These are phyloP conservation scores for Tringa solitaria DNA, from an alignment of 2,113 vertebrate species.

Conservation along the genomic window DNA sequence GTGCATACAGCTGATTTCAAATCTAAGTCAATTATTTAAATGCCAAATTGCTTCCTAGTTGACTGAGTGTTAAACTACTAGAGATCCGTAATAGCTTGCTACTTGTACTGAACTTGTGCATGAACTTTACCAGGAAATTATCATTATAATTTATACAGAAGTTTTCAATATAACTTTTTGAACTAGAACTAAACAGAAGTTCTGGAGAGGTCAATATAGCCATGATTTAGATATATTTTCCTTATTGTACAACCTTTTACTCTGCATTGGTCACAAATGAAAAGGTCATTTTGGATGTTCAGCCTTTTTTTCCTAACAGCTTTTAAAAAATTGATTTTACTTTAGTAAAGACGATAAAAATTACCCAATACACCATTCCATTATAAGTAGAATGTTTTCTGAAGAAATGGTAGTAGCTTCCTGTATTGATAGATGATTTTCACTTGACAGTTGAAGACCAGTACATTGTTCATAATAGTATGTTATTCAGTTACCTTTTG, in stretches of 20 bases:
- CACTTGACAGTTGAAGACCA: not conserved
- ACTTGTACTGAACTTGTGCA: not conserved
- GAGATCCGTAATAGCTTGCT: not conserved
- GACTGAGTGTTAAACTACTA: not conserved
- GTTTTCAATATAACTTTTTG: not conserved
- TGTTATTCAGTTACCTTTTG: not conserved
- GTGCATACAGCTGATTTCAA: not conserved
- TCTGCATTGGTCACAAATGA: not conserved
- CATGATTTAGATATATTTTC: not conserved
- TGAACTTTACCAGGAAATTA: not conserved
- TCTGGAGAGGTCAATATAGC: not conserved
- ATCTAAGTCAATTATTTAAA: not conserved
- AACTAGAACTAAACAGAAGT: not conserved
- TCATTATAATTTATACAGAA: not conserved
- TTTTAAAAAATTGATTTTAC: not conserved
- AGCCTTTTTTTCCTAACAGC: accelerated
- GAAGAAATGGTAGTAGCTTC: not conserved
- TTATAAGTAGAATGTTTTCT: not conserved
- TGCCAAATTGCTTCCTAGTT: not conserved
- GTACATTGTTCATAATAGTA: not conserved
- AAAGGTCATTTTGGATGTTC: not conserved
- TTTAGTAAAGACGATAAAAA: not conserved
- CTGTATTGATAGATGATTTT: not conserved
- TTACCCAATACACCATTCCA: not conserved
- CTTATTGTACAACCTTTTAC: not conserved